These are phyloP conservation scores for Watsonalla cultraria DNA, from an alignment of 2,888 invertebrate species.

Conservation along the genomic window DNA sequence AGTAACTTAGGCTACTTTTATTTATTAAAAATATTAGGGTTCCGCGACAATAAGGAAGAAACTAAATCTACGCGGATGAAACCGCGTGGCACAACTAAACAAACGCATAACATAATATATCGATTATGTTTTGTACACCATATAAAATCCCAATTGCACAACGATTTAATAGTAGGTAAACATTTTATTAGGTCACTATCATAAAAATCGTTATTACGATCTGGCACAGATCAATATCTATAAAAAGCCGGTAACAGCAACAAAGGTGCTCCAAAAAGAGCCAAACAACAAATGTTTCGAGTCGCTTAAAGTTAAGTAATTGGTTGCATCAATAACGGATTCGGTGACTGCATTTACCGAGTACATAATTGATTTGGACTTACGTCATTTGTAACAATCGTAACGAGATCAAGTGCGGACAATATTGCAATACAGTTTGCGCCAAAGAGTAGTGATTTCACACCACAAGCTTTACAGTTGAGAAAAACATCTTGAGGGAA, in stretches of 20 bases:
- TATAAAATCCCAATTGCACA: too few species aligned
- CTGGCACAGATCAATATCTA: neutral
- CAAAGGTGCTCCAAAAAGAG: neutral
- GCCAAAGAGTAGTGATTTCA: neutral
- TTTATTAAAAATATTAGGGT: too few species aligned
- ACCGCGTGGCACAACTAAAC: too few species aligned
- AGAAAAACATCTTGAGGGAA: too few species aligned
- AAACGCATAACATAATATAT: too few species aligned
- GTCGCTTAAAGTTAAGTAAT: conserved; percentile 17
- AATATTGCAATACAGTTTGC: conserved; percentile 14
- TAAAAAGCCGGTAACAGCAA: neutral
- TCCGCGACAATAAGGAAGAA: too few species aligned
- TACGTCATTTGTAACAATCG: conserved; percentile 3
- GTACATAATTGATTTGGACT: conserved; percentile 3
- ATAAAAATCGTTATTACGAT: neutral
- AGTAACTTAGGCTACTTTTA: too few species aligned
- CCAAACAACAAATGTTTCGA: conserved; percentile 3
- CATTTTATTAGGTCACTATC: too few species aligned
- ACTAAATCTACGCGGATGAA: too few species aligned
- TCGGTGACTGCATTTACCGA: conserved; percentile 2
- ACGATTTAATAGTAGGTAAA: too few species aligned
- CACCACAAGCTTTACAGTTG: too few species aligned
- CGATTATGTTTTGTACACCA: too few species aligned
- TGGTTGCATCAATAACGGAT: conserved; percentile 14
- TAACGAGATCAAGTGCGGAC: conserved; percentile 23